Base-by-base conservation (phyloP, 2,113 vertebrate genomes). In the Chitala chitala region DNA sequence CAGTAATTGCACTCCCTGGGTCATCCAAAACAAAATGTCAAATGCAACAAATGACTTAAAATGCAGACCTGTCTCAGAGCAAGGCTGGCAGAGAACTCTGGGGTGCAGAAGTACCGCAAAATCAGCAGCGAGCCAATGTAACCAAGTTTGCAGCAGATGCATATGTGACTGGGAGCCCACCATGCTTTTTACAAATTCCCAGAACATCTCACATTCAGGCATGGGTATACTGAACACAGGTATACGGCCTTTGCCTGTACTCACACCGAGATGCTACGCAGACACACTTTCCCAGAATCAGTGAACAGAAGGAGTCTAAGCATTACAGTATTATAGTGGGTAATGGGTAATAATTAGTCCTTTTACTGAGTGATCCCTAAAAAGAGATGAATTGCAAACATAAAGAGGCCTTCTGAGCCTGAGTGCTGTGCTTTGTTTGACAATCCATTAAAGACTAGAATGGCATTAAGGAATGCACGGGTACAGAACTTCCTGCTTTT, bases 381-480 rank as follows among this genome's bases (percentile, higher is more conserved):
- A 68, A 46, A 22, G 24, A 68, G 38, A 68, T 38, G 42, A 68
- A 42, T 12, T 26, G 40, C 42, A 26, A 42, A 48, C 10, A 68
- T 44, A 68, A 68, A 48, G 44, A 46, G 42, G 64, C 22, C 42
- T 22, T 68, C 29, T 38, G 44, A 46, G 64, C n/a, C 40, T 44
- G 38, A 66, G 40, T 66, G 40, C 8, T 44, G 20, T 46, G 42
- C 38, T 68, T 68, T 68, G 64, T 68, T 42, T 68, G 24, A 46
- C 42, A 68, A 48, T 68, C 64, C 64, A 68, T 48, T 68, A 68
- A 68, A 68, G 64, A 68, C 24, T 26, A 26, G 42, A 48, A 68
- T 42, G 42, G 42, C 64, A 68, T 46, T 24, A 13, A 44, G 2
- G 12, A 15, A 63, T 5, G 33, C 59, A 38, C 44, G 46, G 64